Evolutionary conservation across 1,140 invertebrate species (phyloP), one percentile per base, ranked within the genome.

Genomic region (Plectrocnemia conspersa): DNA sequence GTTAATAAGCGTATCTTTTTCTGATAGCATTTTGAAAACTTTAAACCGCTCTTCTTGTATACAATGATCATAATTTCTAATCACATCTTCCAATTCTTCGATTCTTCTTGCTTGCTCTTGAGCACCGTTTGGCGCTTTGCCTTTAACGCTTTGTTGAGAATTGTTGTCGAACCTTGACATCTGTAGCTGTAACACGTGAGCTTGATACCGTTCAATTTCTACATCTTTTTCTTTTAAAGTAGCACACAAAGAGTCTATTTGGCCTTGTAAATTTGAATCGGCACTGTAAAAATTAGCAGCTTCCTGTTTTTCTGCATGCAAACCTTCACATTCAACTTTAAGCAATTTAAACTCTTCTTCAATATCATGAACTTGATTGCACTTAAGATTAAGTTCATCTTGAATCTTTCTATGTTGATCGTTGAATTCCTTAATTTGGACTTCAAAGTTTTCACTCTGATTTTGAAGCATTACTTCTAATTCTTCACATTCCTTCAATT

Each of bases 381-480:
- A 68, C 15, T 79, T 60, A 19, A 74, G 65, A n/a, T 65, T 63
- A 24, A 79, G 63, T 61, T 79, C 75, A 54, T 77, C 73, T 58
- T 67, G 77, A 32, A 79, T 70, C 53, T 74, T 73, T 61, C 78
- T 78, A 63, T 77, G 72, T 42, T 77, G 77, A 60, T 62, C 75
- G 68, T 63, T 80, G 59, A 70, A 72, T 52, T 59, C 58, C 68
- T 69, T 83, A 70, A 67, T 73, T 64, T 81, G 77, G 59, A 73
- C 72, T 21, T 77, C 68, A 25, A 79, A 62, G 27, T 76, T 74
- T 62, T 80, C 73, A 48, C 82, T 73, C 65, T 84, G 81, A n/a
- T 67, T 69, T 56, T 78, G 80, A 49, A 82, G 73, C 61, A 83
- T 79, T 22, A 67, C 65, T 63, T 83, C 80, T 35, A 81, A 64